Evolutionary conservation across 2,797 vertebrate genomes (phyloP).

Genomic region (Liasis olivaceus): DNA sequence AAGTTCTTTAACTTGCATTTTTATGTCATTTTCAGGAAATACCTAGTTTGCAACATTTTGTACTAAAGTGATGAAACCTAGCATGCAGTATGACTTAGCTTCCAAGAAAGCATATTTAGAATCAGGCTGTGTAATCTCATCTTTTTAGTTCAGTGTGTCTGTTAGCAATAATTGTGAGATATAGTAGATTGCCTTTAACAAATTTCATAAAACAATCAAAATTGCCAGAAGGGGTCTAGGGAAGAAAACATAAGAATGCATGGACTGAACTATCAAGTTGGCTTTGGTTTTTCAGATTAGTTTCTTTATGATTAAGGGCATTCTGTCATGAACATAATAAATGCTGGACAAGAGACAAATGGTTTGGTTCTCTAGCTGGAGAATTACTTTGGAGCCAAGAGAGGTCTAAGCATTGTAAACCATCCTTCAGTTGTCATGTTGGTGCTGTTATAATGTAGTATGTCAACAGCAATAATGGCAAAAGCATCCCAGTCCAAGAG

Average conservation of each 20-base stretch:
- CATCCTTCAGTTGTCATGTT: slow-evolving; percentile 40
- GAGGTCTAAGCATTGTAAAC: slow-evolving; percentile 24
- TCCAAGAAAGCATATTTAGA: not conserved
- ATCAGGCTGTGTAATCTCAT: not conserved
- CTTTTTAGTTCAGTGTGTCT: not conserved
- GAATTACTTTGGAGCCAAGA: slow-evolving; percentile 38
- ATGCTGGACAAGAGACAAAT: slow-evolving; percentile 31
- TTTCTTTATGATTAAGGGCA: not conserved
- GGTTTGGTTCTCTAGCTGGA: slow-evolving; percentile 31
- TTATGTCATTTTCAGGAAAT: not conserved
- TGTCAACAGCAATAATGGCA: slow-evolving; percentile 6
- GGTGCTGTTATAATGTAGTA: slow-evolving; percentile 20
- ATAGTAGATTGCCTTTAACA: not conserved
- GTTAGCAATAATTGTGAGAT: not conserved
- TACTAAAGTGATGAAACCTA: not conserved
- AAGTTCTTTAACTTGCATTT: not conserved
- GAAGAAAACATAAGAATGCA: not conserved
- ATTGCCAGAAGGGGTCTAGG: slow-evolving; percentile 2
- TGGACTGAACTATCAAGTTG: not conserved
- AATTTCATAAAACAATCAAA: not conserved
- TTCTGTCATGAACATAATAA: slow-evolving; percentile 35
- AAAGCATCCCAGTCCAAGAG: not conserved
- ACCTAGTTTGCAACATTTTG: not conserved
- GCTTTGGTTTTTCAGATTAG: slow-evolving; percentile 33
- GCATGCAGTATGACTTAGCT: not conserved